These are phyloP conservation scores for Muscidifurax raptorellus DNA, from an alignment of 1,140 invertebrate species.

Conservation along the genomic window DNA sequence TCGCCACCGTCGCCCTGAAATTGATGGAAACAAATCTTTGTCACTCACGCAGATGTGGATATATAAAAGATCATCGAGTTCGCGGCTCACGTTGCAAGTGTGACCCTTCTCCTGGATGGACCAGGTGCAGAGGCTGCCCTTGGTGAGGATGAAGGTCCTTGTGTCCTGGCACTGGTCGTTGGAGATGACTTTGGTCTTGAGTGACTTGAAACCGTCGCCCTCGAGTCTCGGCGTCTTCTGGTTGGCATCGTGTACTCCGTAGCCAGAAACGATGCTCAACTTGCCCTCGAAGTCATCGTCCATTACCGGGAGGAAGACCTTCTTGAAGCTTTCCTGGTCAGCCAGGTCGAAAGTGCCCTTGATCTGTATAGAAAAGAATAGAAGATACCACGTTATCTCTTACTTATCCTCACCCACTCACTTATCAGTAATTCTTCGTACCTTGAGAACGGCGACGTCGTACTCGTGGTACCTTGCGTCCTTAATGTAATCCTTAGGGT, in stretches of 20 bases:
- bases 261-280: background rate
- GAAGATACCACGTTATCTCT: no score
- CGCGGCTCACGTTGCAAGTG: conserved; percentile 8
- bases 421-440: background rate
- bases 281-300: conserved; percentile 15
- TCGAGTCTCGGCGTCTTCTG: background rate
- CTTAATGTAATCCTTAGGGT: conserved; percentile 29
- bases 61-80: background rate
- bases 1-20: conserved; percentile 24
- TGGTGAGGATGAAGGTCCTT: background rate
- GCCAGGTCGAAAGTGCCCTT: conserved; percentile 10
- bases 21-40: background rate
- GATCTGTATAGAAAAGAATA: background rate
- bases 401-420: no score
- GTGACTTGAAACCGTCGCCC: background rate
- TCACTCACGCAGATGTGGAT: background rate
- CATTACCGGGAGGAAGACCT: background rate
- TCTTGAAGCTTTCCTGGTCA: background rate
- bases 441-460: conserved; percentile 23
- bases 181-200: background rate
- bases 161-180: background rate
- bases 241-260: conserved; percentile 2
- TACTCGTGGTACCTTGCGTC: conserved; percentile 9
- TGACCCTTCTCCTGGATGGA: background rate
- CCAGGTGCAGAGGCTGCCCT: background rate